Conservation (phyloP, 2,888 invertebrate genomes). For the Mimumesa dahlbomi region DNA sequence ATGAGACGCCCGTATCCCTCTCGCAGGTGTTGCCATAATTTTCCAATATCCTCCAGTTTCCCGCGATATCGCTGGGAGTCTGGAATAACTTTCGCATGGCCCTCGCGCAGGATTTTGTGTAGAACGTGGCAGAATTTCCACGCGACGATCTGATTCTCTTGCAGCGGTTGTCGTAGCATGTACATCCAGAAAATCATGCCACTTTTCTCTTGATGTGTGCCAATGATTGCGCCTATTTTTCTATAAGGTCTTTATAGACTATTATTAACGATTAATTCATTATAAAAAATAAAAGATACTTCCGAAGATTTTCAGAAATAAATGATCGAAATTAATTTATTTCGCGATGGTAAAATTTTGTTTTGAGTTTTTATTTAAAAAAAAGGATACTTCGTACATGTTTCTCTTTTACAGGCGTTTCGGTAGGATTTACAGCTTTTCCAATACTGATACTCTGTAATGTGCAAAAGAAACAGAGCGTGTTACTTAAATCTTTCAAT, state of each 20-base stretch:
- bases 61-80: slow-evolving; percentile 91
- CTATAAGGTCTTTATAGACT: too few species aligned
- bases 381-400: slow-evolving; percentile 92
- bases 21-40: slow-evolving; percentile 96
- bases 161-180: slow-evolving; percentile 87
- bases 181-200: slow-evolving; percentile 94
- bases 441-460: slow-evolving; percentile 93
- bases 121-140: slow-evolving; percentile 99
- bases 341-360: background rate
- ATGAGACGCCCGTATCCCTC: slow-evolving; percentile 98
- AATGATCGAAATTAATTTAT: too few species aligned
- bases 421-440: slow-evolving; percentile 95
- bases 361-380: too few species aligned
- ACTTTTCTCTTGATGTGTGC: slow-evolving; percentile 96
- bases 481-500: too few species aligned
- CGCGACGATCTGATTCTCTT: slow-evolving; percentile 96
- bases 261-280: too few species aligned
- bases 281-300: background rate
- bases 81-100: slow-evolving; percentile 92
- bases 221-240: slow-evolving; percentile 90
- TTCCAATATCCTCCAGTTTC: slow-evolving; percentile 93
- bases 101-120: slow-evolving; percentile 97
- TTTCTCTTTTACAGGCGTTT: slow-evolving; percentile 98
- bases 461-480: too few species aligned
- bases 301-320: too few species aligned